Base-by-base conservation (phyloP, 2,888 invertebrate species). In the Fragum fragum region DNA sequence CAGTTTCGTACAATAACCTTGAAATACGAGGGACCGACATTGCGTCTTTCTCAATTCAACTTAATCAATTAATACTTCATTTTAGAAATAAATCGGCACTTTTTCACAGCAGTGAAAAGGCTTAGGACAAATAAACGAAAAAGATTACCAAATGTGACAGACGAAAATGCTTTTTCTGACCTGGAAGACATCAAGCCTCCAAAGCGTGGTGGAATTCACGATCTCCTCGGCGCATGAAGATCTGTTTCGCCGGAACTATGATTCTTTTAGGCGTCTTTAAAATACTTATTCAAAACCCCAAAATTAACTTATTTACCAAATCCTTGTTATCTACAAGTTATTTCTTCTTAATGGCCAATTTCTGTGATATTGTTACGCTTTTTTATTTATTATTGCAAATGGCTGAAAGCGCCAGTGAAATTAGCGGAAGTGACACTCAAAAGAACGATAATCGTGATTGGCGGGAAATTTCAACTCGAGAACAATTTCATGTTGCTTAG, bases 141-240 rank as follows among this genome's bases (percentile, higher is more conserved):
- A 14, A 47, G 47, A n/a, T n/a, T 18, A 14, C 14, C 47, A 9
- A 3, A 18, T 47, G 5, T 47, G 47, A 61, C 66, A 66, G 66
- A 66, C 66, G 66, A 53, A 47, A 72, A 81, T 85, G 85, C 85
- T 73, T 85, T 85, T 68, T 16, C 32, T 81, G 79, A 85, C 85
- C 68, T 80, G 59, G 85, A 85, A 79, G 73, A 85, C 55, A 79
- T 71, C 85, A 85, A 85, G 85, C 85, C 82, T 85, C 85, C 76
- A 66, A 47, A 47, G 55, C 72, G 70, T 73, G 53, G 52, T 39
- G 28, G 47, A 68, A 66, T 18, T 85, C 85, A 32, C 79, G 80
- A 73, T 85, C 85, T 66, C 85, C 55, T 82, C 85, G 85, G 82
- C 85, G 85, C 85, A 85, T 85, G 85, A 36, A 73, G 59, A 70